Conservation (phyloP, 2,888 invertebrate genomes). For the Drosophila prostipennis region DNA sequence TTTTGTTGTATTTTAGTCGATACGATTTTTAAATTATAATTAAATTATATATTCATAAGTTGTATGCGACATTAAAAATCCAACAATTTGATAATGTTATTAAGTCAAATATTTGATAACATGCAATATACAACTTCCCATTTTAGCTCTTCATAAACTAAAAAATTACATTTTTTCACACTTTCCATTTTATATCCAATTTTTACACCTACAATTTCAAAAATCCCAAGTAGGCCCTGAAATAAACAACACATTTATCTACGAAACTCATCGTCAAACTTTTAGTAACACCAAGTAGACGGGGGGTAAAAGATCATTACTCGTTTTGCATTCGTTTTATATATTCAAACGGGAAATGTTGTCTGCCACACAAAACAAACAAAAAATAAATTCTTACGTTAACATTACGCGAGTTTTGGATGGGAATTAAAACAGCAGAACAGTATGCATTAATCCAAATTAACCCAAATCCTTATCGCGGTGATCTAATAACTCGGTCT, state of each 20-base stretch:
- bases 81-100: too few species aligned
- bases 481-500: background rate
- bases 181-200: too few species aligned
- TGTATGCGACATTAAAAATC: too few species aligned
- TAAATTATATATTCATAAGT: too few species aligned
- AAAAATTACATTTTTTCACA: too few species aligned
- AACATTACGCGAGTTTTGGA: constrained; percentile 18
- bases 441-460: background rate
- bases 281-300: constrained; percentile 11
- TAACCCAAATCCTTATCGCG: background rate
- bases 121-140: too few species aligned
- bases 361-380: constrained; percentile 13
- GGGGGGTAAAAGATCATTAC: constrained; percentile 9
- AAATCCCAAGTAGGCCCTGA: constrained; percentile 7
- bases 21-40: too few species aligned
- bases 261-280: background rate
- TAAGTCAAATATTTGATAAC: too few species aligned
- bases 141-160: too few species aligned
- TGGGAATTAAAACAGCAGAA: background rate
- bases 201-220: background rate
- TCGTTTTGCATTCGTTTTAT: constrained; percentile 8
- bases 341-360: constrained; percentile 31
- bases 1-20: too few species aligned
- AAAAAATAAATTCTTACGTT: constrained; percentile 35
- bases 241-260: background rate